Evolutionary conservation across 30 jellyfish, hydroid and myxozoan species (phyloP).

Genomic region (Cassiopea xamachana): DNA sequence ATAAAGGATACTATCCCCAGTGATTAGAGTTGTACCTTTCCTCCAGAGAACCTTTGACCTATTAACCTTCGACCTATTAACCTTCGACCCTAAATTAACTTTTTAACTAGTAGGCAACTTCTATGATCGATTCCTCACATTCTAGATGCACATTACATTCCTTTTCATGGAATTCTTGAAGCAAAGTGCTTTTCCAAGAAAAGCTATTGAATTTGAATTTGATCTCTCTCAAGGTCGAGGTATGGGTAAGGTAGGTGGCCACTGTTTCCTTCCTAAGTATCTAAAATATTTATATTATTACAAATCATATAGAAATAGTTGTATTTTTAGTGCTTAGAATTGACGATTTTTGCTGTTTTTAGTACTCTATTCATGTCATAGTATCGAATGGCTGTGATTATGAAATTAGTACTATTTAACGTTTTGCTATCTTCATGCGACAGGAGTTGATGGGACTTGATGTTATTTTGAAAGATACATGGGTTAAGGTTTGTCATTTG

Average conservation of each 20-base stretch:
- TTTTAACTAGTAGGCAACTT: neutral
- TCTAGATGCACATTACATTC: conserved; percentile 83
- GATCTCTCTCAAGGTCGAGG: conserved; percentile 80
- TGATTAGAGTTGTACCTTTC: no score
- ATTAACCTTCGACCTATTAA: neutral
- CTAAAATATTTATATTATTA: neutral
- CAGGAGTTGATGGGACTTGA: conserved; percentile 89
- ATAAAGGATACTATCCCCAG: no score
- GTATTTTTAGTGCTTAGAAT: no score
- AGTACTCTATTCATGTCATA: no score
- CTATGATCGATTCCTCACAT: neutral
- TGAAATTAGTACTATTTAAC: neutral
- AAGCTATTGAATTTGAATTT: conserved; percentile 88
- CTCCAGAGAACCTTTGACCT: no score
- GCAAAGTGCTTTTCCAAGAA: conserved; percentile 88
- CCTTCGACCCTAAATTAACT: neutral
- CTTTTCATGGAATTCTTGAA: conserved; percentile 73
- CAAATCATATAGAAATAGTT: no score
- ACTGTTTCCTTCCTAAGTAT: neutral
- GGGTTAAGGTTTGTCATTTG: conserved; percentile 79
- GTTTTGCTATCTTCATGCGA: neutral
- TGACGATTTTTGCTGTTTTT: no score
- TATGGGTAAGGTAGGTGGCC: conserved; percentile 72
- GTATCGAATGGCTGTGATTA: no score
- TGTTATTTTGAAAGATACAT: conserved; percentile 77